Percentiles rank a stretch among this genome's conserved stretches.
These are phyloP conservation scores for Coturnix japonica DNA, from an alignment of 2,113 vertebrate species.

Conservation along the genomic window DNA sequence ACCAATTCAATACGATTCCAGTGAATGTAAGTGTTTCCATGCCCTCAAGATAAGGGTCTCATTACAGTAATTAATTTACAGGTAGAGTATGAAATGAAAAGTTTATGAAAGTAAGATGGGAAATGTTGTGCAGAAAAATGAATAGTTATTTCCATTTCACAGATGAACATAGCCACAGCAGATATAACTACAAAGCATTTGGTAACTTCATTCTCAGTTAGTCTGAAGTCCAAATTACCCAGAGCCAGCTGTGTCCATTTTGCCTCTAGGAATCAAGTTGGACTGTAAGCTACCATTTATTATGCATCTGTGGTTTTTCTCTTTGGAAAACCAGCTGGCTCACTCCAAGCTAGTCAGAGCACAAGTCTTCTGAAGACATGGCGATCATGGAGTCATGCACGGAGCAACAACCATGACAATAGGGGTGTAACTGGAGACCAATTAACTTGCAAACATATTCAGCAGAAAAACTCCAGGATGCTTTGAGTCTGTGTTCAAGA, in stretches of 20 bases:
- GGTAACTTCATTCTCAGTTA: background rate
- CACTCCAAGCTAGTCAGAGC: background rate
- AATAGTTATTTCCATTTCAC: background rate
- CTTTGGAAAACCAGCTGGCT: background rate
- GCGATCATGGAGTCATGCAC: background rate
- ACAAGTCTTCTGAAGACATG: fast-evolving
- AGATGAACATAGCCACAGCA: background rate
- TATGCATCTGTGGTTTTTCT: background rate
- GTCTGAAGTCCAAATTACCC: background rate
- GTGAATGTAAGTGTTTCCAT: background rate
- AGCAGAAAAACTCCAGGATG: background rate
- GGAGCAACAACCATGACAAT: background rate
- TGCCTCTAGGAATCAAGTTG: background rate
- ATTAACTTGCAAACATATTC: background rate
- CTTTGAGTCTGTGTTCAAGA: background rate
- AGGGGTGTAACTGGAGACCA: background rate
- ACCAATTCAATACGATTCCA: background rate
- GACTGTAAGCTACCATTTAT: background rate
- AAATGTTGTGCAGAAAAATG: background rate
- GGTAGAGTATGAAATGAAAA: background rate
- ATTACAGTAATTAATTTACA: background rate
- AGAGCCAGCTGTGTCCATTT: background rate
- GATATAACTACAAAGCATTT: background rate
- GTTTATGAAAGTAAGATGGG: background rate
- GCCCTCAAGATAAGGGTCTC: background rate